These are phyloP conservation scores for Campylorhamphus procurvoides DNA, from an alignment of 2,113 vertebrate genomes.

Conservation along the genomic window DNA sequence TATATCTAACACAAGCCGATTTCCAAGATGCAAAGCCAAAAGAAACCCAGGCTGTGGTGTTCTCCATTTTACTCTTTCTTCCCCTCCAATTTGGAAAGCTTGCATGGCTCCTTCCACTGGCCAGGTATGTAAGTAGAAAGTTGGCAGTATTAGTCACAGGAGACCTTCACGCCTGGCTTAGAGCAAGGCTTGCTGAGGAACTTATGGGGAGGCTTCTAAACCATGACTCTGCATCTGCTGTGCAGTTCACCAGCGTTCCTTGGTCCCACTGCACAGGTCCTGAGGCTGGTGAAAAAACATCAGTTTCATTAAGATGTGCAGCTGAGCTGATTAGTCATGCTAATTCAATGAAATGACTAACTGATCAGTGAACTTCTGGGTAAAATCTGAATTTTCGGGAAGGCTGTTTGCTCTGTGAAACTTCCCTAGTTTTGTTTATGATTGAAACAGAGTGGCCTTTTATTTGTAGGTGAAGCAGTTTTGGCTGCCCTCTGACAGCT, in stretches of 20 bases:
- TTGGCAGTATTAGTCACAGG: background rate
- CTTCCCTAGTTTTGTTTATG: background rate
- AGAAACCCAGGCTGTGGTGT: background rate
- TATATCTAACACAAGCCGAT: background rate
- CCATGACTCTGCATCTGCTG: accelerated
- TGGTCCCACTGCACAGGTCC: background rate
- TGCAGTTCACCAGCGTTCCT: background rate
- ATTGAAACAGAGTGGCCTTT: background rate
- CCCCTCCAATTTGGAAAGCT: background rate
- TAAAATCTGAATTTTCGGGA: background rate
- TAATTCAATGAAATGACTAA: background rate
- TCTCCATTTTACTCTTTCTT: background rate
- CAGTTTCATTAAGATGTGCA: background rate
- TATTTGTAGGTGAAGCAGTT: background rate
- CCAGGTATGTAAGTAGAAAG: background rate
- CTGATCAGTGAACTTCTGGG: background rate
- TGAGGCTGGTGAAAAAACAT: background rate
- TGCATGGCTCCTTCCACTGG: background rate
- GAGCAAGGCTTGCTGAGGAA: background rate
- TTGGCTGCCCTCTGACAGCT: slow-evolving; percentile 44
- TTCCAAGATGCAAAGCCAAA: background rate
- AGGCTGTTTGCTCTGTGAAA: background rate
- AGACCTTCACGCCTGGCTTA: background rate
- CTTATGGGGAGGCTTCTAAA: background rate
- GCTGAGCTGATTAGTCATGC: background rate